Conservation (phyloP, 1,140 invertebrate species). For the Lutraria rhynchaena region DNA sequence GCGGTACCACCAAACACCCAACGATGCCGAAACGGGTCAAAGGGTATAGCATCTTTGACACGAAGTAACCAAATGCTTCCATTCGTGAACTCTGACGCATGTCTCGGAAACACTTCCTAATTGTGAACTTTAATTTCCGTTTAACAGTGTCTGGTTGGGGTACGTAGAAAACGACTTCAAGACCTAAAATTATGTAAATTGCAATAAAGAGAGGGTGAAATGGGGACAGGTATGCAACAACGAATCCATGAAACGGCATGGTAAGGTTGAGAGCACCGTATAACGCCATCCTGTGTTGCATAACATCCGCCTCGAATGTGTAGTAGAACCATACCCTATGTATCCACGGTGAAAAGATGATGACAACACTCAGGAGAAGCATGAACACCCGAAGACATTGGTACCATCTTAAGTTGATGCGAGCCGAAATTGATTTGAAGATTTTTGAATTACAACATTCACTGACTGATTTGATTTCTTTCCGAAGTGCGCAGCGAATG, state of each 20-base stretch:
- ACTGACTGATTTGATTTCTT: conserved; percentile 11
- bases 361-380: not conserved
- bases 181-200: conserved; percentile 6
- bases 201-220: not conserved
- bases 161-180: not conserved
- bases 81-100: conserved; percentile 1
- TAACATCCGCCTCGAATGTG: conserved; percentile 1
- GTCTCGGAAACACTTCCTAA: conserved; percentile 19
- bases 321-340: conserved; percentile 33
- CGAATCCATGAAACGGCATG: conserved; percentile 5
- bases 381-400: conserved; percentile 7
- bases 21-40: conserved; percentile 13
- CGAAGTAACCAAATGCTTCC: conserved; percentile 19
- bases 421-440: too few species aligned
- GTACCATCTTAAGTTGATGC: too few species aligned
- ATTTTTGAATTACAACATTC: conserved; percentile 41
- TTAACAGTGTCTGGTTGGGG: not conserved
- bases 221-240: conserved; percentile 20
- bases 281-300: not conserved
- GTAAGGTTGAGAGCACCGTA: conserved; percentile 4
- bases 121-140: conserved; percentile 2
- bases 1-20: conserved; percentile 16
- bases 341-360: conserved; percentile 6
- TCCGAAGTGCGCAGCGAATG: conserved; percentile 7
- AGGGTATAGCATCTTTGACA: not conserved